These are phyloP conservation scores for Rissa tridactyla DNA, from an alignment of 2,113 vertebrate genomes.

Conservation along the genomic window DNA sequence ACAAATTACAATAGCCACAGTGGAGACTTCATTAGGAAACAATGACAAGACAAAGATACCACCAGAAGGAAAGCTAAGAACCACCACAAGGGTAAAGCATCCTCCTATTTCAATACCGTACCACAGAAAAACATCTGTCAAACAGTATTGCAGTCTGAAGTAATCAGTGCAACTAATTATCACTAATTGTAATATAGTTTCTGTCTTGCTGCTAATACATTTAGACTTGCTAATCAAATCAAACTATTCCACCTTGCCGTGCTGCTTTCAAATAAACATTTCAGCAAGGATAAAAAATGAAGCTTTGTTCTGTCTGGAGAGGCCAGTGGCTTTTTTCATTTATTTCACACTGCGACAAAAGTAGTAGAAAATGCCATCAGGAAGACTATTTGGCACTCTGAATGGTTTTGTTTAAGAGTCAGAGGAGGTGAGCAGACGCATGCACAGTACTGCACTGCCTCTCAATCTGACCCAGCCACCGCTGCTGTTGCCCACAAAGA, in stretches of 20 bases:
- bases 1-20: background rate
- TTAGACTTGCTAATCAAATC: constrained; percentile 82
- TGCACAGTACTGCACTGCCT: background rate
- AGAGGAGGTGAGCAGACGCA: background rate
- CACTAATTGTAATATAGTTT: constrained; percentile 74
- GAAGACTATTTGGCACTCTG: background rate
- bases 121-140: constrained; percentile 63
- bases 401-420: background rate
- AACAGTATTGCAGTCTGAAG: constrained; percentile 18
- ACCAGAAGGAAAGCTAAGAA: background rate
- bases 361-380: background rate
- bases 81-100: background rate
- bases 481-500: background rate
- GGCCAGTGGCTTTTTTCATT: background rate
- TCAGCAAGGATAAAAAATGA: constrained; percentile 48
- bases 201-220: constrained; percentile 76
- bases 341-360: constrained; percentile 7
- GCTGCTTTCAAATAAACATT: constrained; percentile 66
- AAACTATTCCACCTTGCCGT: constrained; percentile 63
- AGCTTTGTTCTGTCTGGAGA: constrained; percentile 31
- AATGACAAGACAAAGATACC: background rate
- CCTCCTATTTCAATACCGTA: background rate
- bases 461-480: background rate
- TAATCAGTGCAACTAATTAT: constrained; percentile 75
- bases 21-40: background rate